A percentile compares a stretch with the other conserved stretches of the same genome.
Conservation (phyloP, 2,888 invertebrate species). For the Zaprionus obscuricornis region DNA sequence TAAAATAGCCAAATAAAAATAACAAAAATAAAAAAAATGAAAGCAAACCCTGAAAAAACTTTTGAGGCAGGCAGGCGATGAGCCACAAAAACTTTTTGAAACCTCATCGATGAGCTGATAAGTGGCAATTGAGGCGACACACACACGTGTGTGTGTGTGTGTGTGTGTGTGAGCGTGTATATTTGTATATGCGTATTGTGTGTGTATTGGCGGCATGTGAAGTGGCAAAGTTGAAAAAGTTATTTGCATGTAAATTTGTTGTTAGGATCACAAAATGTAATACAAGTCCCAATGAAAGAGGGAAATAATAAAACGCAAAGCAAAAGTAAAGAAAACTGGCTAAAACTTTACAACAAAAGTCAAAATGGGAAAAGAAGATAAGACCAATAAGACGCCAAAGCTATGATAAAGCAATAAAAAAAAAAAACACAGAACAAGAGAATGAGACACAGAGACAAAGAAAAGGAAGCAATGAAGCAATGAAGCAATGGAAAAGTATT, state of each 20-base stretch:
- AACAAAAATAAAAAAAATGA: constrained; percentile 20
- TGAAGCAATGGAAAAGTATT: no score
- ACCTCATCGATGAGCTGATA: constrained; percentile 76
- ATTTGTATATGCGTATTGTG: constrained; percentile 9
- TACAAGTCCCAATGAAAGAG: constrained; percentile 49
- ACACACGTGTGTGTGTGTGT: constrained; percentile 22
- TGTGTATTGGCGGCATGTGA: constrained; percentile 34
- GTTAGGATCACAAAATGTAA: constrained; percentile 70
- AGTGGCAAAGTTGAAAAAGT: constrained; percentile 75
- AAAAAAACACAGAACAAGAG: neutral
- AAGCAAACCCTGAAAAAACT: constrained; percentile 39
- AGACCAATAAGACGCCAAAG: constrained; percentile 18
- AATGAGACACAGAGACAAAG: neutral
- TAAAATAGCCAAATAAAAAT: constrained; percentile 32
- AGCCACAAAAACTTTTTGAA: constrained; percentile 42
- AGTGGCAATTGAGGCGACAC: constrained; percentile 69
- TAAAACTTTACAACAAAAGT: constrained; percentile 67
- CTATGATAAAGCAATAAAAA: constrained; percentile 49
- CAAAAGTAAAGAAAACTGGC: constrained; percentile 20
- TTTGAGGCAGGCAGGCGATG: constrained; percentile 16
- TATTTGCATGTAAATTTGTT: constrained; percentile 78
- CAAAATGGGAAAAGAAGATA: constrained; percentile 45
- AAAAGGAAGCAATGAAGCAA: no score
- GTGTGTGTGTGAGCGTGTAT: constrained; percentile 3
- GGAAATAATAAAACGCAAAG: constrained; percentile 32